Conservation (phyloP, 1,140 invertebrate species). For the Drosophila navojoa region DNA sequence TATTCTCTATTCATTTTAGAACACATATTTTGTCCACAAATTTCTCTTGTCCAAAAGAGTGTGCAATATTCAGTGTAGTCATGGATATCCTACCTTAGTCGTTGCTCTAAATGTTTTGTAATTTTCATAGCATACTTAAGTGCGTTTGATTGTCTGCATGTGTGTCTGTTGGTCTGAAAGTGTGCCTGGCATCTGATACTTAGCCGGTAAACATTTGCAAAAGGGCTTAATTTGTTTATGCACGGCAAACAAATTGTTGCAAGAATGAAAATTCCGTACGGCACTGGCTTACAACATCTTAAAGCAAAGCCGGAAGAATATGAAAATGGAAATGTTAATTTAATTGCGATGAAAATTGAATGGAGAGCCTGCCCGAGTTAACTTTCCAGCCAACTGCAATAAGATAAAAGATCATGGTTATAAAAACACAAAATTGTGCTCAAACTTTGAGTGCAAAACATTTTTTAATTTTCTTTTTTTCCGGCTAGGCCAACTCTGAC, state of each 20-base stretch:
- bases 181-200: conserved; percentile 32
- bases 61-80: neutral
- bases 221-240: conserved; percentile 65
- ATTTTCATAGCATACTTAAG: conserved; percentile 49
- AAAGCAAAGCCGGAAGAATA: conserved; percentile 10
- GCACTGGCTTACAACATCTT: conserved; percentile 7
- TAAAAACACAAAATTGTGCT: conserved; percentile 62
- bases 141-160: conserved; percentile 39
- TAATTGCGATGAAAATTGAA: conserved; percentile 71
- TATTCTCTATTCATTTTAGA: too few relatives aligned
- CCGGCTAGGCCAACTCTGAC: conserved; percentile 35
- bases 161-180: conserved; percentile 10
- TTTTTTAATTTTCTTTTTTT: neutral
- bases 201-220: conserved; percentile 53
- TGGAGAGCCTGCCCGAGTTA: conserved; percentile 41
- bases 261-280: conserved; percentile 64
- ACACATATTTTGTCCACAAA: too few relatives aligned
- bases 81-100: neutral
- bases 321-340: conserved; percentile 39
- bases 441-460: conserved; percentile 45
- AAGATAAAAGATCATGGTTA: conserved; percentile 56
- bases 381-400: conserved; percentile 47
- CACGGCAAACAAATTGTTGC: conserved; percentile 46
- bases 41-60: neutral
- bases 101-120: conserved; percentile 5